These are phyloP conservation scores for Lacerta bilineata DNA, from an alignment of 2,797 vertebrate species.

Conservation along the genomic window DNA sequence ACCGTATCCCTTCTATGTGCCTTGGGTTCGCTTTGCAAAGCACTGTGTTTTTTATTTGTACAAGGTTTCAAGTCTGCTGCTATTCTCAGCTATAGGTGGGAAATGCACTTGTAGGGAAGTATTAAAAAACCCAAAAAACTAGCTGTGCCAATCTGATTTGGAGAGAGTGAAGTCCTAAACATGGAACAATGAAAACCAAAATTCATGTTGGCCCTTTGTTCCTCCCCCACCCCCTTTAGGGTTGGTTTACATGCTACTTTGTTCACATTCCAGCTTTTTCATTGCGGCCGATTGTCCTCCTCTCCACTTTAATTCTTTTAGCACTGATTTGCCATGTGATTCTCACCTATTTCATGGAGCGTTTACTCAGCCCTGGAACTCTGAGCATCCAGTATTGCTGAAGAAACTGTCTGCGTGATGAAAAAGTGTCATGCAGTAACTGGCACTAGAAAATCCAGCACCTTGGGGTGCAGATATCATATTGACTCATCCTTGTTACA, in stretches of 20 bases:
- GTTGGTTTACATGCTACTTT: not conserved
- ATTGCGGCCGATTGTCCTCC: not conserved
- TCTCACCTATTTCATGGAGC: not conserved
- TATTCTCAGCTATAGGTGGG: not conserved
- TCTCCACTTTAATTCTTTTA: not conserved
- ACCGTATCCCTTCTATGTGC: not conserved
- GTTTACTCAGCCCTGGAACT: not conserved
- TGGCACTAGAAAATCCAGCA: not conserved
- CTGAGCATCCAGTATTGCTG: not conserved
- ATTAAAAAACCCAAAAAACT: not conserved
- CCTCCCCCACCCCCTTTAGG: not conserved
- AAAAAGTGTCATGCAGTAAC: not conserved
- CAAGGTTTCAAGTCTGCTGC: fast-evolving
- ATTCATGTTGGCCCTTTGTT: not conserved
- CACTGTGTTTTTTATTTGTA: fast-evolving
- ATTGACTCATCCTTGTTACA: not conserved
- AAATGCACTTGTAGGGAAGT: not conserved
- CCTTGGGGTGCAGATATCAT: not conserved
- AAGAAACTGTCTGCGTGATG: not conserved
- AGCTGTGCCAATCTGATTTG: not conserved
- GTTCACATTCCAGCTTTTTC: not conserved
- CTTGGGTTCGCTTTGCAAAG: not conserved
- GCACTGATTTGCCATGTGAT: not conserved
- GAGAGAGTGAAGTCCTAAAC: not conserved
- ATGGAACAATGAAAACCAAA: not conserved